Evolutionary conservation across 2,888 invertebrate genomes (phyloP).

Genomic region (Panorpa germanica): DNA sequence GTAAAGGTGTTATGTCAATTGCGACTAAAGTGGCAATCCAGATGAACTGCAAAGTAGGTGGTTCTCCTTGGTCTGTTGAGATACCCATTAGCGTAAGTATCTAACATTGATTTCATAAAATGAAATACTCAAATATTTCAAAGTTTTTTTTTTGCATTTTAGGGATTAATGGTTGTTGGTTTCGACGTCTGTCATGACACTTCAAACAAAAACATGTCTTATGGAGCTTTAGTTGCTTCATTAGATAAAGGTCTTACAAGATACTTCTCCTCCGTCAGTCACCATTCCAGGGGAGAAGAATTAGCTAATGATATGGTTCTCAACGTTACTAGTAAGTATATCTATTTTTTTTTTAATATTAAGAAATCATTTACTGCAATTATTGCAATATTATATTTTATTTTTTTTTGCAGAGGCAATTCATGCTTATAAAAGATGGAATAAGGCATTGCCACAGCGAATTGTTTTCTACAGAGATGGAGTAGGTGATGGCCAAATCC

Average conservation of each 20-base stretch:
- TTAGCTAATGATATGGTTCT: conserved; percentile 49
- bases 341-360: too few relatives aligned
- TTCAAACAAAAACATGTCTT: conserved; percentile 38
- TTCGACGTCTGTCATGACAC: conserved; percentile 83
- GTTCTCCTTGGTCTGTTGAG: conserved; percentile 67
- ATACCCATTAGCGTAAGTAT: too few relatives aligned
- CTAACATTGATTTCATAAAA: too few relatives aligned
- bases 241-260: conserved; percentile 40
- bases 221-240: conserved; percentile 66
- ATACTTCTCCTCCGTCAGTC: conserved; percentile 53
- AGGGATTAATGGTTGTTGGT: conserved; percentile 60
- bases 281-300: conserved; percentile 60
- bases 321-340: too few relatives aligned
- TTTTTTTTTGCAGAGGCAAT: conserved; percentile 20
- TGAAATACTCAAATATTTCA: too few relatives aligned
- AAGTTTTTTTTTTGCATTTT: too few relatives aligned
- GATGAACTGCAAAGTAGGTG: conserved; percentile 83
- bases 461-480: conserved; percentile 83
- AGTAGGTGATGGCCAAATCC: conserved; percentile 82
- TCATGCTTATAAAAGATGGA: conserved; percentile 17
- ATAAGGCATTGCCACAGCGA: conserved; percentile 36
- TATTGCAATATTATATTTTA: too few relatives aligned
- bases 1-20: conserved; percentile 45
- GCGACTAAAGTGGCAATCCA: conserved; percentile 88
- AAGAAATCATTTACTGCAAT: too few relatives aligned